Conservation (phyloP, 2,797 vertebrate genomes). For the Nyctalus aviator region DNA sequence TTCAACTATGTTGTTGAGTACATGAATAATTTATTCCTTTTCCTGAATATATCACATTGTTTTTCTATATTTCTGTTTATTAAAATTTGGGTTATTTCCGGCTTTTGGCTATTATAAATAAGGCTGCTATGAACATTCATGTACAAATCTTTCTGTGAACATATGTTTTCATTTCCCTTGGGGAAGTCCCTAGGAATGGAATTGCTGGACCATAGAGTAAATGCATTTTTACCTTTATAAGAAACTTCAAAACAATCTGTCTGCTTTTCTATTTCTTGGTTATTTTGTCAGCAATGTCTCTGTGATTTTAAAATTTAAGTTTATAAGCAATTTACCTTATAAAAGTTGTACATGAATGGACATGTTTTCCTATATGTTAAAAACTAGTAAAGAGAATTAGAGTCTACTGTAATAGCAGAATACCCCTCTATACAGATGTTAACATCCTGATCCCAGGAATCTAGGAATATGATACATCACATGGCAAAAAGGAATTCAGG, state of each 20-base stretch:
- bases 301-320: conserved; percentile 56
- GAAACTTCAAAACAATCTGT: not conserved
- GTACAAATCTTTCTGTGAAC: not conserved
- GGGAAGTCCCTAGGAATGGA: not conserved
- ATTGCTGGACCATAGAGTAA: conserved; percentile 4
- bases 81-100: conserved; percentile 17
- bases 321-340: not conserved
- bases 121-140: not conserved
- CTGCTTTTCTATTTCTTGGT: not conserved
- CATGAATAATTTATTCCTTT: not conserved
- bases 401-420: not conserved
- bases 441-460: not conserved
- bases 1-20: not conserved
- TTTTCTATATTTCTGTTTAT: conserved; percentile 1
- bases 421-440: not conserved
- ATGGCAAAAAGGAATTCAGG: not conserved
- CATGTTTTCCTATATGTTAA: not conserved
- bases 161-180: conserved; percentile 32
- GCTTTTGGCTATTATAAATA: conserved; percentile 21
- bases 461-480: not conserved
- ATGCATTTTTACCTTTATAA: not conserved
- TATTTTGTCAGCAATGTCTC: not conserved
- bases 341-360: not conserved
- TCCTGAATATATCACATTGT: conserved; percentile 20
- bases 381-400: not conserved